Evolutionary conservation across 2,797 vertebrate genomes (phyloP), one percentile per base, ranked within the genome.

Genomic region (Phalloptychus januarius): DNA sequence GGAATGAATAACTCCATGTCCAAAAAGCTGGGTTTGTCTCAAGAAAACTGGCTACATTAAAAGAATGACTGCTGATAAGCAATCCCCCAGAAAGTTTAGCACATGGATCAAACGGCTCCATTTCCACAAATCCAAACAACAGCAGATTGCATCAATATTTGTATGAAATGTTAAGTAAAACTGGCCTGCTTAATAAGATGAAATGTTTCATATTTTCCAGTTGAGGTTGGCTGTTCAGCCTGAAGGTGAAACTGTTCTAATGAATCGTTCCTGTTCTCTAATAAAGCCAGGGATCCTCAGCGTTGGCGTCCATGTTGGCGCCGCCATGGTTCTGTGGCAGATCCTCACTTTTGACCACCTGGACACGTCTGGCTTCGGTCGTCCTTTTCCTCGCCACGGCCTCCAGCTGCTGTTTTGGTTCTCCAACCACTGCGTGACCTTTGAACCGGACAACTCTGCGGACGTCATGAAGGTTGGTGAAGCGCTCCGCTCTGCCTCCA

Each of bases 401-500:
- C 87, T 92, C 0, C 86, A 85, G 72, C 90, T 92, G 23, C 86
- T 92, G 52, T 87, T 84, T 23, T 90, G 91, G 91, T 92, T 92
- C 42, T 76, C 88, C 72, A 90, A 85, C 20, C 2, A 83, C 5
- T 90, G 87, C 71, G 80, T 88, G 71, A 72, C 45, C 45, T 83
- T 44, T 44, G 72, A 86, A 1, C 16, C 5, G 0, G 18, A 28
- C 3, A 16, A 78, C 38, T 52, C 8, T 12, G 65, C 61, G 33
- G 5, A 79, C 0, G 54, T 78, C 46, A 80, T 84, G 65, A 85
- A 81, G 80, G 85, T 87, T 74, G 74, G n/a, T 12, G 38, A 40
- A 25, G 20, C 63, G 18, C 63, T 23, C 8, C 2, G 63, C 8
- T 38, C 61, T 5, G 63, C 20, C 36, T 8, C 7, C 36, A 8